Evolutionary conservation across 2,113 vertebrate species (phyloP).

Genomic region (crab-eating macaque (Macaca fascicularis)): T2T-MFA8v1.1 NC_088390.1:1656501-1657000

Average conservation of each 20-base stretch:
- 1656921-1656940: slow-evolving; percentile 83
- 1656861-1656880: not conserved
- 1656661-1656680: not conserved
- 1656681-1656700: not conserved
- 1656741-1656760: not conserved
- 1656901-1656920: slow-evolving; percentile 84
- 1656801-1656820: not conserved
- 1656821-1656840: not conserved
- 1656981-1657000: not conserved
- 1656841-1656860: slow-evolving; percentile 47
- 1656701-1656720: not conserved
- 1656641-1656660: not conserved
- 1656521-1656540: not conserved
- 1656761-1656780: not conserved
- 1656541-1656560: not conserved
- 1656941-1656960: slow-evolving; percentile 74
- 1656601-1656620: not conserved
- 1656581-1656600: not conserved
- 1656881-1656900: slow-evolving; percentile 89
- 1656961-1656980: slow-evolving; percentile 34
- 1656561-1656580: not conserved
- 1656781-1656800: not conserved
- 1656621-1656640: not conserved
- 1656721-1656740: not conserved
- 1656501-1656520: not conserved